Conservation (phyloP, 2,113 vertebrate genomes). For the Tragelaphus imberbis region DNA sequence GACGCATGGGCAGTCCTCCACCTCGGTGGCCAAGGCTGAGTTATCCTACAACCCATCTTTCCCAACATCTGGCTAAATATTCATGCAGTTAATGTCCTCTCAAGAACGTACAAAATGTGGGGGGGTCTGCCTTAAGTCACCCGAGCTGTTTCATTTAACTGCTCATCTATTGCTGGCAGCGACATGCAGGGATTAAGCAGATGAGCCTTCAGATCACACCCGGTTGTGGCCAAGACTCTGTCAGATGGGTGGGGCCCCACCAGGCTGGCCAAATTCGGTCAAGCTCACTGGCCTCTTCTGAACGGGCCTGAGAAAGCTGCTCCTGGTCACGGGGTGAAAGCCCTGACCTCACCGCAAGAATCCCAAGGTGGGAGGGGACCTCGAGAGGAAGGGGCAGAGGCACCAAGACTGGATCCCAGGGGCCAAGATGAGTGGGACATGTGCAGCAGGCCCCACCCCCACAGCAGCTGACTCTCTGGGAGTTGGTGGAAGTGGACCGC, state of each 20-base stretch:
- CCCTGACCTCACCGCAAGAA: neutral
- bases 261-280: rapidly evolving
- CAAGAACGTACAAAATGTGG: neutral
- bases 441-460: neutral
- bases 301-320: neutral
- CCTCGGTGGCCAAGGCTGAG: neutral
- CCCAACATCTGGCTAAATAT: neutral
- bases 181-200: neutral
- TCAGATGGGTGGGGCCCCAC: rapidly evolving
- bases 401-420: neutral
- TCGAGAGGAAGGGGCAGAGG: neutral
- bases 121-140: neutral
- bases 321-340: rapidly evolving
- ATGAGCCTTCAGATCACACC: neutral
- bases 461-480: rapidly evolving
- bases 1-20: rapidly evolving
- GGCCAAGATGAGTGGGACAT: rapidly evolving
- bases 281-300: too few relatives aligned
- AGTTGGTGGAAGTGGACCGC: rapidly evolving
- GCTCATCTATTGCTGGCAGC: neutral
- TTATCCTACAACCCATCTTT: conserved; percentile 4
- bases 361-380: neutral
- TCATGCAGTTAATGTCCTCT: neutral
- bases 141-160: neutral
- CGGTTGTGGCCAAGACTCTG: neutral